These are phyloP conservation scores for Cacatua alba DNA, from an alignment of 2,113 vertebrate genomes.

Conservation along the genomic window DNA sequence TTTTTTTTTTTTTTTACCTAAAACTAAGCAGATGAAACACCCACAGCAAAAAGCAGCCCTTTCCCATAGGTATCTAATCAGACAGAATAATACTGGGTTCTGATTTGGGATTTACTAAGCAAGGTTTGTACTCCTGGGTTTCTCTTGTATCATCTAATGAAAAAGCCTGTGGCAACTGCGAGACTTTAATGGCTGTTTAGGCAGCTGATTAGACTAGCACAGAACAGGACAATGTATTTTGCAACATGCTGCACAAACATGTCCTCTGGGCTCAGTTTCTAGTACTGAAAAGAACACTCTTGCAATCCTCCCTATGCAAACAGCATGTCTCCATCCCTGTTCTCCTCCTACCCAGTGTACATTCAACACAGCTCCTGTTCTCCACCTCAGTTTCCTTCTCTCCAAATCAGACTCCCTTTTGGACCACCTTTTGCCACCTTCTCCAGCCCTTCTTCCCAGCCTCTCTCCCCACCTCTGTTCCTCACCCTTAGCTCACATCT, in stretches of 20 bases:
- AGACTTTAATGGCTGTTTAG: not conserved
- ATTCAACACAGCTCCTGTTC: not conserved
- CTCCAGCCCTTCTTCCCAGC: not conserved
- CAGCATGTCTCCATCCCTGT: not conserved
- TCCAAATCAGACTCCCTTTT: not conserved
- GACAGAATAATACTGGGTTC: not conserved
- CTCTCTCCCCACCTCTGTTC: not conserved
- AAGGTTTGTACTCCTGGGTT: not conserved
- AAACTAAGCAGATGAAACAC: not conserved
- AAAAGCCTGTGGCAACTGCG: not conserved
- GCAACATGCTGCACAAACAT: rapidly evolving
- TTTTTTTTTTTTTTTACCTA: not conserved
- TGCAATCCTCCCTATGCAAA: not conserved
- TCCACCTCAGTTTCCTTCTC: not conserved
- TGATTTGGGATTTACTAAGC: not conserved
- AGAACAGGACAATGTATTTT: not conserved
- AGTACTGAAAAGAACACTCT: not conserved
- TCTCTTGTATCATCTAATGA: not conserved
- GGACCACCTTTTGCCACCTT: not conserved
- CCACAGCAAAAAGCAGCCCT: not conserved
- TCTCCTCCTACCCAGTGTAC: not conserved
- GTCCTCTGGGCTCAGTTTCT: not conserved
- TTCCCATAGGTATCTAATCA: not conserved
- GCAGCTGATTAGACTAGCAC: not conserved
- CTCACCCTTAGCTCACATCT: not conserved